Percentiles rank a stretch among this genome's conserved stretches.
Evolutionary conservation across 2,888 invertebrate species (phyloP).

Genomic region (Frankliniella intonsa): DNA sequence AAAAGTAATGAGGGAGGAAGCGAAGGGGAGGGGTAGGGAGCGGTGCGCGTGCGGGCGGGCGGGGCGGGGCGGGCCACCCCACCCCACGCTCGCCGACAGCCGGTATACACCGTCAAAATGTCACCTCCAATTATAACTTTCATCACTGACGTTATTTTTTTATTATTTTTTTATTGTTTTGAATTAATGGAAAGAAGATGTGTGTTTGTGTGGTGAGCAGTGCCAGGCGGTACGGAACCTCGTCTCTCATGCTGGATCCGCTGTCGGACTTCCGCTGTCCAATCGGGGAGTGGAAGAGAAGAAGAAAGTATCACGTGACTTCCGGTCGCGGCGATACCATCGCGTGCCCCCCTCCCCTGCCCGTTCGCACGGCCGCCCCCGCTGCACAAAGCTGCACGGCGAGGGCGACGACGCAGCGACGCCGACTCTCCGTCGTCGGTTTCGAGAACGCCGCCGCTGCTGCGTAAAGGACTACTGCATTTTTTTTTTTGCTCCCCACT

Average conservation of each 20-base stretch:
- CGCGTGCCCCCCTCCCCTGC: neutral
- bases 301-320: constrained; percentile 2
- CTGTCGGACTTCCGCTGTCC: constrained; percentile 7
- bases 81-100: too few species aligned
- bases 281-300: neutral
- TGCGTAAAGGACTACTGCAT: neutral
- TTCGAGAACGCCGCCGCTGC: neutral
- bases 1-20: too few species aligned
- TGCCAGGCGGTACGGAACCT: neutral
- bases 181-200: too few species aligned
- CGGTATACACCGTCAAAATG: neutral
- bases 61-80: too few species aligned
- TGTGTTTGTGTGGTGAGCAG: neutral
- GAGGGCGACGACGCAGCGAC: too few species aligned
- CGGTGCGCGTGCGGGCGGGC: too few species aligned
- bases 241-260: neutral
- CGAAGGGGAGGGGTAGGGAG: too few species aligned
- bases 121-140: neutral
- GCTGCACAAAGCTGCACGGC: neutral
- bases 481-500: neutral
- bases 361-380: neutral
- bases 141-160: neutral
- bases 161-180: neutral
- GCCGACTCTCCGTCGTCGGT: neutral
- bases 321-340: constrained; percentile 13